A percentile compares a stretch with the other conserved stretches of the same genome.
Evolutionary conservation across 2,113 vertebrate species (phyloP).

Genomic region (Equus przewalskii): DNA sequence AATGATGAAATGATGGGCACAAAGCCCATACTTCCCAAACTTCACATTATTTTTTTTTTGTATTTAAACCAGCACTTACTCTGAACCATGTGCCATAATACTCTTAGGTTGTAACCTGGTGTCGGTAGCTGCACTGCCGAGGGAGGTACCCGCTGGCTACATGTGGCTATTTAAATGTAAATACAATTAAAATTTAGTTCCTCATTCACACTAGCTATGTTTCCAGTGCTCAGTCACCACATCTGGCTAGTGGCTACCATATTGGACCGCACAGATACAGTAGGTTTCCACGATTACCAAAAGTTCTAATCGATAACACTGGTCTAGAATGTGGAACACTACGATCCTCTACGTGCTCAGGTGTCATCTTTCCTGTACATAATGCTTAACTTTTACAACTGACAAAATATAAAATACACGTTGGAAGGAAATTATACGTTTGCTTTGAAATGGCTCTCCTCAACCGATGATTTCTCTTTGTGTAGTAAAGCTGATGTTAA

Average conservation of each 20-base stretch:
- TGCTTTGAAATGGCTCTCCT: slow-evolving; percentile 47
- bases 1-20: not conserved
- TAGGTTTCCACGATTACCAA: not conserved
- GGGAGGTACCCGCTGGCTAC: not conserved
- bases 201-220: not conserved
- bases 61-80: not conserved
- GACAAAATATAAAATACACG: not conserved
- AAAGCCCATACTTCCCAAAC: not conserved
- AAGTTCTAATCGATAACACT: not conserved
- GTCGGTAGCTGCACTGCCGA: not conserved
- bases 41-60: not conserved
- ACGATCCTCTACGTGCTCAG: not conserved
- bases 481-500: not conserved
- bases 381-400: not conserved
- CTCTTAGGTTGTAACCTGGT: not conserved
- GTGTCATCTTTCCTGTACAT: not conserved
- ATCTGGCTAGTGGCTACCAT: not conserved
- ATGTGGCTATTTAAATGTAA: not conserved
- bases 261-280: not conserved
- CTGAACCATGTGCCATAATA: not conserved
- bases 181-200: not conserved
- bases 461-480: not conserved
- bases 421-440: not conserved
- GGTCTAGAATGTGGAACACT: not conserved
- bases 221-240: not conserved